A percentile compares a stretch with the other conserved stretches of the same genome.
phyloP scores from a whole-genome alignment of 2,888 invertebrate species.

The Chalcosyrphus nemorum region DNA sequence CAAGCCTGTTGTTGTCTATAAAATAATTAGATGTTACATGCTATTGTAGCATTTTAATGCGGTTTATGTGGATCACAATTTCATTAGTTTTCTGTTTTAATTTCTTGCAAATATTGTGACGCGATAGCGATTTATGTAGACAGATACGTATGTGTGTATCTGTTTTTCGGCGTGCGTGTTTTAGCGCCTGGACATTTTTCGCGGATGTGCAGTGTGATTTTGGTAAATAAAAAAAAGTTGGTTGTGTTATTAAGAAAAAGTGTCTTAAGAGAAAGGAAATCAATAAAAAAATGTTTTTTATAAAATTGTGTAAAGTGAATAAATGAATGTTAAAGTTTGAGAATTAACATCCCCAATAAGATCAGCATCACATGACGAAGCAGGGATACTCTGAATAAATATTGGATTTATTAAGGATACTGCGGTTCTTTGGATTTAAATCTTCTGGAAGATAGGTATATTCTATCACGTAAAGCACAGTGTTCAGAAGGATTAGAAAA shows the following conservation, averaged over 20 bases:
- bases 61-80: neutral
- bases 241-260: neutral
- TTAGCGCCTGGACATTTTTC: neutral
- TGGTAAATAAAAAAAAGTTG: neutral
- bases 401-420: slow-evolving; percentile 31
- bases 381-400: neutral
- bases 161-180: neutral
- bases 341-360: slow-evolving; percentile 5
- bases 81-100: neutral
- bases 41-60: slow-evolving; percentile 9
- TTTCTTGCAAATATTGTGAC: neutral
- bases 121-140: neutral
- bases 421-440: too few relatives aligned
- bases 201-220: neutral
- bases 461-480: neutral
- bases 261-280: neutral
- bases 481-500: slow-evolving; percentile 50
- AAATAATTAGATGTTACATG: neutral
- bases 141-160: neutral
- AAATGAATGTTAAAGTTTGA: neutral
- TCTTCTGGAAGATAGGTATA: neutral
- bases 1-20: neutral
- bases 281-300: slow-evolving; percentile 13
- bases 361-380: neutral
- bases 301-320: neutral